Conservation (phyloP, 2,797 vertebrate species). For the Sebastes steindachneri region DNA sequence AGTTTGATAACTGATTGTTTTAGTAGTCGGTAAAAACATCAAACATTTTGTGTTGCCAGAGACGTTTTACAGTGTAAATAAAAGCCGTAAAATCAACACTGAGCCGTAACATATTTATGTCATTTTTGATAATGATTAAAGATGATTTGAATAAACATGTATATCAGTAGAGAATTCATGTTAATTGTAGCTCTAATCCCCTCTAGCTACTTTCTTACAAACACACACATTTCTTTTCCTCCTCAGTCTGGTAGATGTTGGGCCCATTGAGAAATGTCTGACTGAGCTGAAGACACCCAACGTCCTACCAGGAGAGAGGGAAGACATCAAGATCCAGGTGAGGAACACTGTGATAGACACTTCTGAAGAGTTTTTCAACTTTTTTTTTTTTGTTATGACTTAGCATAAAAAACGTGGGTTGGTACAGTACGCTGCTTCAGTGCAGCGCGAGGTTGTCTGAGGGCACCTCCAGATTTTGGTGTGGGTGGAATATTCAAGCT, state of each 20-base stretch:
- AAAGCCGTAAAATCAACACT: neutral
- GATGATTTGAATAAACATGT: constrained; percentile 8
- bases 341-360: constrained; percentile 44
- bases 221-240: constrained; percentile 31
- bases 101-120: neutral
- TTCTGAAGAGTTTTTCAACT: constrained; percentile 28
- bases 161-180: neutral
- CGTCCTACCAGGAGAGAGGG: constrained; percentile 74
- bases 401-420: constrained; percentile 37
- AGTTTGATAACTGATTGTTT: neutral
- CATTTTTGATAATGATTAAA: neutral
- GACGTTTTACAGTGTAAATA: neutral
- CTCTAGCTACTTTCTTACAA: constrained; percentile 1
- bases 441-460: constrained; percentile 45
- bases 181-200: constrained; percentile 10
- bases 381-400: constrained; percentile 31
- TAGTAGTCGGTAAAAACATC: neutral
- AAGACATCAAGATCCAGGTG: constrained; percentile 90
- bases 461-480: constrained; percentile 42
- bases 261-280: constrained; percentile 83
- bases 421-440: constrained; percentile 25
- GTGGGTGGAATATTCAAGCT: constrained; percentile 64
- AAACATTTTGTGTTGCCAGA: neutral
- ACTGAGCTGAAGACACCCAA: constrained; percentile 84
- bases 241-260: constrained; percentile 84